Evolutionary conservation across 2,888 invertebrate species (phyloP), one percentile per base, ranked within the genome.

Genomic region (Amblyjoppa fuscipennis): DNA sequence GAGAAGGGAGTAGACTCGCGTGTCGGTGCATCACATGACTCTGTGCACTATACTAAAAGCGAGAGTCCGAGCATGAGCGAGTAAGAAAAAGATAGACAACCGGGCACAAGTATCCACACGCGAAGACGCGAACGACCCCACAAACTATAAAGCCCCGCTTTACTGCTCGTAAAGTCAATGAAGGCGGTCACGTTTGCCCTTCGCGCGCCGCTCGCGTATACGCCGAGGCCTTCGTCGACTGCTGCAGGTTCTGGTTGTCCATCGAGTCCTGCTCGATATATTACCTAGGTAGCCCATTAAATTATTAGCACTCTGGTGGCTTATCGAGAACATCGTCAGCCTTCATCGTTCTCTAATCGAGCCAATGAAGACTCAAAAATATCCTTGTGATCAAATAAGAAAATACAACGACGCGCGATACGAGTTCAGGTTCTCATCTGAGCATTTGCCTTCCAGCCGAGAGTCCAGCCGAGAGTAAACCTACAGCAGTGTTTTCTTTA

Each of bases 91-190:
- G 79, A 75, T 28, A 76, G 68, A 82, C 45, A 49, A 64, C 56
- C 70, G 64, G 80, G 74, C 77, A 64, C 64, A 81, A 83, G 87
- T 88, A 88, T 88, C 88, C 86, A 88, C 88, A 88, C 88, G 88
- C 87, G 83, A 88, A 88, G 88, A 88, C 87, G 88, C 87, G 87
- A 88, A 88, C 88, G 87, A 88, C 87, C 88, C 88, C 88, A 90
- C 91, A 90, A 92, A 91, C 93, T 90, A 91, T 93, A 93, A 93
- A 93, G 90, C 89, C 88, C 89, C 91, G 91, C 91, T 93, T 93
- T 92, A 93, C 90, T 90, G 93, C 78, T 92, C 93, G 92, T 93
- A 93, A 93, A 93, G 90, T 90, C 92, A 91, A 93, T 91, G 92
- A 92, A 93, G 91, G 91, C 91, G 90, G 92, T 92, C 92, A 91